These are phyloP conservation scores for Galendromus occidentalis DNA, from an alignment of 1,140 invertebrate genomes.

Conservation along the genomic window DNA sequence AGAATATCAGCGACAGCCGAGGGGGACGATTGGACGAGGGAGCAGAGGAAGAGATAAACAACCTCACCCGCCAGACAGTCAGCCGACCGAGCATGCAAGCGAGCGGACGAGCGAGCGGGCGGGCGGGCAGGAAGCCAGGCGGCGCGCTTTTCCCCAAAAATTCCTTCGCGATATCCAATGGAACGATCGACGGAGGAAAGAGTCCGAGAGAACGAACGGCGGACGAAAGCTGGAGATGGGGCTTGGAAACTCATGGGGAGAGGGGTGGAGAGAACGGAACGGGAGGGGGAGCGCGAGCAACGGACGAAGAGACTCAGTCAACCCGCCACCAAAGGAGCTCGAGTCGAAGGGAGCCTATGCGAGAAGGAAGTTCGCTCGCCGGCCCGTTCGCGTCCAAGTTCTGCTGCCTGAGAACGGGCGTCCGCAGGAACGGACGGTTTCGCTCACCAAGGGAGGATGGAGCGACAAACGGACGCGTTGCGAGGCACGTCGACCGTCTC, in stretches of 20 bases:
- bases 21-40: too few relatives aligned
- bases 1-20: too few relatives aligned
- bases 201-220: not conserved
- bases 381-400: not conserved
- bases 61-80: not conserved
- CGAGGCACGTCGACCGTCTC: too few relatives aligned
- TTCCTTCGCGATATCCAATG: slow-evolving; percentile 11
- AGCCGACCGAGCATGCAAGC: not conserved
- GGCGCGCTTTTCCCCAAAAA: slow-evolving; percentile 10
- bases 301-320: not conserved
- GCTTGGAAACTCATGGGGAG: not conserved
- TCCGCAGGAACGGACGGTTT: not conserved
- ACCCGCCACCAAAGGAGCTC: not conserved
- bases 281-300: not conserved
- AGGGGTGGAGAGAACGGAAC: not conserved
- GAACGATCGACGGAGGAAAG: slow-evolving; percentile 2
- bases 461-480: too few relatives aligned
- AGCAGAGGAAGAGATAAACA: too few relatives aligned
- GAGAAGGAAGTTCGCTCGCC: not conserved
- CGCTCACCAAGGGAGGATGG: not conserved
- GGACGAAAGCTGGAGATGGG: not conserved
- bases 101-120: not conserved
- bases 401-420: not conserved
- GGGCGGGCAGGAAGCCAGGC: not conserved
- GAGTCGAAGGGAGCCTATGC: not conserved